phyloP scores from a whole-genome alignment of 2,797 vertebrate species.

The Sandelia bainsii region DNA sequence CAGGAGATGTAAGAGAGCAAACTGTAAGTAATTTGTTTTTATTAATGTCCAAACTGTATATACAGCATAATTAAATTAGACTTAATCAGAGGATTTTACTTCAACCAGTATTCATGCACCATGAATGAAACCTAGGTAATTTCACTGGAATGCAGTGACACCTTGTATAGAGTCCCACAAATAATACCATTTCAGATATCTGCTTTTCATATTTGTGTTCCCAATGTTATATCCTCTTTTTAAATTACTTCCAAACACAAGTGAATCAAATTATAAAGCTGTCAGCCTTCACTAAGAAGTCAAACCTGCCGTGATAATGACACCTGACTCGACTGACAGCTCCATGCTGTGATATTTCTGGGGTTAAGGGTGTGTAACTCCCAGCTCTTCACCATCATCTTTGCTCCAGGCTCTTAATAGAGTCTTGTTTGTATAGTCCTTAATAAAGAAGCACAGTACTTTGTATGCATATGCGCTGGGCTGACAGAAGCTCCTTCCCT shows the following conservation, averaged over 20 bases:
- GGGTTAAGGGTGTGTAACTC: constrained; percentile 77
- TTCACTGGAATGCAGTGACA: not conserved
- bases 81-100: not conserved
- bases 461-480: constrained; percentile 85
- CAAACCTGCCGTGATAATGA: constrained; percentile 76
- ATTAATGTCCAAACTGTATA: too few species aligned
- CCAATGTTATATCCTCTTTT: constrained; percentile 41
- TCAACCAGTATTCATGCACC: not conserved
- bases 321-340: constrained; percentile 73
- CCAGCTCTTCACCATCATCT: constrained; percentile 65
- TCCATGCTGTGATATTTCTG: constrained; percentile 74
- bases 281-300: constrained; percentile 69
- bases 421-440: constrained; percentile 69
- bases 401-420: constrained; percentile 65
- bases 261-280: constrained; percentile 76
- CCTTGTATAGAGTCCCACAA: constrained; percentile 10
- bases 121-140: constrained; percentile 2
- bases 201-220: constrained; percentile 45
- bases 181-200: constrained; percentile 36
- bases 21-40: constrained; percentile 23
- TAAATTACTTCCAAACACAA: constrained; percentile 72
- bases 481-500: constrained; percentile 71
- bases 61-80: not conserved
- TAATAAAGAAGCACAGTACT: constrained; percentile 89
- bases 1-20: not conserved